A percentile compares a stretch with the other conserved stretches of the same genome.
Evolutionary conservation across 1,140 invertebrate genomes (phyloP).

Genomic region (Saccostrea glomerata): DNA sequence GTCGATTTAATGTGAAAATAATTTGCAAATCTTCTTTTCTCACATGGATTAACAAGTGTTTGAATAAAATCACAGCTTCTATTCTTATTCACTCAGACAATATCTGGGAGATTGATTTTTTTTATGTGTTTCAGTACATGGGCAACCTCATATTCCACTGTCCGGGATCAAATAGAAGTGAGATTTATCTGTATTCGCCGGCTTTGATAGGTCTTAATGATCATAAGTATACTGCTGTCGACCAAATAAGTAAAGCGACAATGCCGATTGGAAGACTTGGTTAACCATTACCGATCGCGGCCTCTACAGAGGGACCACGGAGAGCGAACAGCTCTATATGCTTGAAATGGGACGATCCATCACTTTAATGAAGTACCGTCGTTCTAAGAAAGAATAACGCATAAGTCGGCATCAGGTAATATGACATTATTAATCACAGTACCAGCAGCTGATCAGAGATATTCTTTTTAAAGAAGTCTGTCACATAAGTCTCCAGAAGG

Average conservation of each 20-base stretch:
- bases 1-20: background rate
- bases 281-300: conserved; percentile 18
- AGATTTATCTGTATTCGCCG: conserved; percentile 4
- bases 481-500: conserved; percentile 15
- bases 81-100: background rate
- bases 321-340: conserved; percentile 1
- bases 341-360: conserved; percentile 11
- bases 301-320: background rate
- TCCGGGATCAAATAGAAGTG: background rate
- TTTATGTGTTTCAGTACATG: background rate
- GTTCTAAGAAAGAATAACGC: background rate
- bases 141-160: background rate
- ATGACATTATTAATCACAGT: conserved; percentile 5
- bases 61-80: background rate
- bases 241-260: conserved; percentile 27
- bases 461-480: background rate
- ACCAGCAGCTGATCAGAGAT: background rate
- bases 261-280: conserved; percentile 2
- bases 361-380: conserved; percentile 15
- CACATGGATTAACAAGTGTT: background rate
- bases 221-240: conserved; percentile 13
- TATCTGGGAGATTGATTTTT: background rate
- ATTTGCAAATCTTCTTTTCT: background rate
- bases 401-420: background rate
- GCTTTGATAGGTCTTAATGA: conserved; percentile 26